These are phyloP conservation scores for Podiceps cristatus DNA, from an alignment of 2,113 vertebrate species.

Conservation along the genomic window DNA sequence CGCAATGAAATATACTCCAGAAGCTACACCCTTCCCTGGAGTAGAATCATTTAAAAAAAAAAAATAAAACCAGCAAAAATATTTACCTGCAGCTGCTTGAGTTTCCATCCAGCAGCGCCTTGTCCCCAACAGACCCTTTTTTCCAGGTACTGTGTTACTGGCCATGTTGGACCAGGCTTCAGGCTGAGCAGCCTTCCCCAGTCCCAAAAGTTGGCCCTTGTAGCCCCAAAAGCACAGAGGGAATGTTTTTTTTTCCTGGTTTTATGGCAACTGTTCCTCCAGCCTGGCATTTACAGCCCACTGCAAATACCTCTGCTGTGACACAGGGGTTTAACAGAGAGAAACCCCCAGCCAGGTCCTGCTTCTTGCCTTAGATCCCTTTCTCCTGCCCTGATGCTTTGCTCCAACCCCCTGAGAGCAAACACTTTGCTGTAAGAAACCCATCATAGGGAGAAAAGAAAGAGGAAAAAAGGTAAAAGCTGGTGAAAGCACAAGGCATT, in stretches of 20 bases:
- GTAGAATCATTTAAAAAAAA: accelerated
- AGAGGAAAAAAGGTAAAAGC: not conserved
- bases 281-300: not conserved
- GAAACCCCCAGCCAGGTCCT: not conserved
- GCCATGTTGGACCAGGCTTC: not conserved
- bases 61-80: accelerated
- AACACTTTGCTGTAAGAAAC: not conserved
- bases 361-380: not conserved
- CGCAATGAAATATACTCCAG: not conserved
- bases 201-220: not conserved
- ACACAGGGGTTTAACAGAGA: not conserved
- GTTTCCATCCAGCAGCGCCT: no score
- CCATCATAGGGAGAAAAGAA: not conserved
- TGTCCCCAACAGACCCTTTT: not conserved
- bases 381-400: not conserved
- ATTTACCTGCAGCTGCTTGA: not conserved
- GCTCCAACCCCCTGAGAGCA: not conserved
- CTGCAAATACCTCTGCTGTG: not conserved
- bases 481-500: not conserved
- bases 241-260: not conserved
- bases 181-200: not conserved
- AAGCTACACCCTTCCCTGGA: not conserved
- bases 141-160: not conserved
- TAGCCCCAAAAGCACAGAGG: not conserved
- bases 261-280: not conserved